Percentiles rank a stretch among this genome's conserved stretches.
These are phyloP conservation scores for Sthenelais limicola DNA, from an alignment of 2,888 invertebrate genomes.

Conservation along the genomic window DNA sequence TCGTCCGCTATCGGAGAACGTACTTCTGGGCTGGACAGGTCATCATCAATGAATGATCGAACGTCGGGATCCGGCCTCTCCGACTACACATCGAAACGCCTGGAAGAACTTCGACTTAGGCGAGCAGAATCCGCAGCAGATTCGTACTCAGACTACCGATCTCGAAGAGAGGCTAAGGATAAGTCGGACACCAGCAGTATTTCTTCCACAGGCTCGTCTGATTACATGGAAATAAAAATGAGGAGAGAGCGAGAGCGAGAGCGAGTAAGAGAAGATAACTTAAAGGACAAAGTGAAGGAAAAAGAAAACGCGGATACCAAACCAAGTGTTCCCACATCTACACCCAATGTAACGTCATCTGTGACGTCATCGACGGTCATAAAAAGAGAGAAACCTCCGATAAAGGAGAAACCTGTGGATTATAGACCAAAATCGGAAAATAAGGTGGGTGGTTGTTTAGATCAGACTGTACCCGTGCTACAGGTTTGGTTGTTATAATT, in stretches of 20 bases:
- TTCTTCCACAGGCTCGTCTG: conserved; percentile 7
- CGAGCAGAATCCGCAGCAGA: conserved; percentile 31
- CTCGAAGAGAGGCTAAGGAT: neutral
- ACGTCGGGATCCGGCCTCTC: conserved; percentile 29
- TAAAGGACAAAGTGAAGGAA: no score
- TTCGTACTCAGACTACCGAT: conserved; percentile 18
- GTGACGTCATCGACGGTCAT: no score
- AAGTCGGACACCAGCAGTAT: neutral
- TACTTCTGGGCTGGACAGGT: neutral
- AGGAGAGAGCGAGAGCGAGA: conserved; percentile 2
- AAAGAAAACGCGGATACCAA: conserved; percentile 16
- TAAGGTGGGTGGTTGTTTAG: no score
- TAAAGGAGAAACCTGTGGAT: no score
- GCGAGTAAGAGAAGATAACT: no score
- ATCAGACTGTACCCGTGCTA: no score
- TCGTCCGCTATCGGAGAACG: conserved; percentile 16
- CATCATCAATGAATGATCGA: conserved; percentile 16
- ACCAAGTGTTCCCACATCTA: neutral
- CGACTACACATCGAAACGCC: conserved; percentile 38
- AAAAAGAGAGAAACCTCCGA: no score
- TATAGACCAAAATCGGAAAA: no score
- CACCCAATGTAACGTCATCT: no score
- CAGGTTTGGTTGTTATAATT: no score
- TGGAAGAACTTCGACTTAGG: conserved; percentile 32
- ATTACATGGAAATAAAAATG: conserved; percentile 19